A percentile compares a stretch with the other conserved stretches of the same genome.
Evolutionary conservation across 2,797 vertebrate genomes (phyloP).

Genomic region (Aratinga solstitialis): DNA sequence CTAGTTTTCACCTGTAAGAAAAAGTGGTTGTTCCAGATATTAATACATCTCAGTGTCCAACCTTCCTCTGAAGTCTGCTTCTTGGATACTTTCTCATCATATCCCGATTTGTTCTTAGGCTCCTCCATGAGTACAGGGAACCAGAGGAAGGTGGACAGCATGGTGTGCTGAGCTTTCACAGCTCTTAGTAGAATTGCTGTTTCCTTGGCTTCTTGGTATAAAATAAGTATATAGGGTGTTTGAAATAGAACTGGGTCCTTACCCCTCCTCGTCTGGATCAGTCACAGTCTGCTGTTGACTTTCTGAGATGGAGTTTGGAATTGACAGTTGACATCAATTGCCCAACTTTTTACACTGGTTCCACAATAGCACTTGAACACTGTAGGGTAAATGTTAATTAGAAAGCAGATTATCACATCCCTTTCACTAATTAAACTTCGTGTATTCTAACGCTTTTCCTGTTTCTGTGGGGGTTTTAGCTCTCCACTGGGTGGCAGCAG

Average conservation of each 20-base stretch:
- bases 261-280: neutral
- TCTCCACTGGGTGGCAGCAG: slow-evolving; percentile 51
- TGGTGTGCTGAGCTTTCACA: neutral
- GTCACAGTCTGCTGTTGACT: neutral
- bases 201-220: neutral
- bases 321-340: neutral
- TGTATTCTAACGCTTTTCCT: rapidly evolving
- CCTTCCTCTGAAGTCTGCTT: neutral
- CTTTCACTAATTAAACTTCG: neutral
- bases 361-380: neutral
- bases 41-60: neutral
- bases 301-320: neutral
- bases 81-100: neutral
- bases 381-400: neutral
- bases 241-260: neutral
- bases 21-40: neutral
- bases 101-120: neutral
- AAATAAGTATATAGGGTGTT: neutral
- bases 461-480: neutral
- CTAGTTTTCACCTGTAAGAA: neutral
- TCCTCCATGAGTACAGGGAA: neutral
- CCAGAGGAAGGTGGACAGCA: neutral
- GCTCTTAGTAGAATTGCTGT: neutral
- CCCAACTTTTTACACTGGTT: neutral
- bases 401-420: neutral